Conservation (phyloP, 1,140 invertebrate genomes). For the Aethina tumida region DNA sequence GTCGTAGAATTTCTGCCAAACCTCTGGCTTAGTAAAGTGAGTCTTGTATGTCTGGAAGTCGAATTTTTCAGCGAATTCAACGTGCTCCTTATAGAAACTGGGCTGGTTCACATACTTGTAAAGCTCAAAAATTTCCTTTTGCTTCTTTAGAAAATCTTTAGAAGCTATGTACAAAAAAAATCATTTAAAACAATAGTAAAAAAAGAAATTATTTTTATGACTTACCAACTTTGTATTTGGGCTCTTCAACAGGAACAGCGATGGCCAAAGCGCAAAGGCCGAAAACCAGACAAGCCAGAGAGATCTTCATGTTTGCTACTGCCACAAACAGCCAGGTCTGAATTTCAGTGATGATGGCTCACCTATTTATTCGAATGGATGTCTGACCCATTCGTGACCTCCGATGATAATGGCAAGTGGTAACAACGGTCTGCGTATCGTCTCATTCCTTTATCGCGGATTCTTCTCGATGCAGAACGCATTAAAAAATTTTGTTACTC, state of each 20-base stretch:
- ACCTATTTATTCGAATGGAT: no score
- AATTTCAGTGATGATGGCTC: no score
- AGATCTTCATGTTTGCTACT: constrained; percentile 19
- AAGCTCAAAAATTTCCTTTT: constrained; percentile 50
- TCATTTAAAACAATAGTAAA: neutral
- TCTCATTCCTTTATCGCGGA: no score
- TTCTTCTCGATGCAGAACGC: no score
- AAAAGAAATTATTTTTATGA: neutral
- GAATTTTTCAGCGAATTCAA: constrained; percentile 43
- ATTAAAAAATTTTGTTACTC: no score
- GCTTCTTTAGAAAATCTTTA: constrained; percentile 42
- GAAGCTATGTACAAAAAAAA: constrained; percentile 20
- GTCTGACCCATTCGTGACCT: no score
- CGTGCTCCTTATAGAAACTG: constrained; percentile 39
- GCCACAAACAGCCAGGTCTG: no score
- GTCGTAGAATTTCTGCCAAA: constrained; percentile 38
- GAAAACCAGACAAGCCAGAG: constrained; percentile 16
- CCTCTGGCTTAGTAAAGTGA: constrained; percentile 24
- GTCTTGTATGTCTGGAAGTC: constrained; percentile 33
- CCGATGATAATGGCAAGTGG: no score
- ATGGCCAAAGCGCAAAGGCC: constrained; percentile 15
- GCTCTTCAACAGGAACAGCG: constrained; percentile 6
- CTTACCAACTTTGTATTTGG: constrained; percentile 23
- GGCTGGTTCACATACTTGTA: constrained; percentile 49
- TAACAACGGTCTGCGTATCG: no score